Conservation (phyloP, 2,888 invertebrate genomes). For the Volucella bombylans region DNA sequence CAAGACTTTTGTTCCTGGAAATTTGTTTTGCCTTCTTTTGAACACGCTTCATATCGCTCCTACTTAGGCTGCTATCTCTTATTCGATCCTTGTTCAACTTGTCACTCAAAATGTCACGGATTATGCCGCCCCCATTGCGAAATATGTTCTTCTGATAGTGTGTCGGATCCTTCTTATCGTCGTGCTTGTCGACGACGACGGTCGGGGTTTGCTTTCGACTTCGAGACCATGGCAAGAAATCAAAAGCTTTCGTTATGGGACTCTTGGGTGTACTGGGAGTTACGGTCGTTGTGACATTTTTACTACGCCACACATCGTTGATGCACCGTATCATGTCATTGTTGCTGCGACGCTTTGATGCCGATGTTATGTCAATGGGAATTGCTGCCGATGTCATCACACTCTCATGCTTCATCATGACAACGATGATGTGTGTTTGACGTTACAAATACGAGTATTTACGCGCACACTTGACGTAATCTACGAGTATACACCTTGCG, state of each 20-base stretch:
- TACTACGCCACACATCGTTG: constrained; percentile 72
- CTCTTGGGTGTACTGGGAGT: constrained; percentile 76
- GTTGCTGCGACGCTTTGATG: constrained; percentile 59
- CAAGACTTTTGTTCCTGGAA: constrained; percentile 81
- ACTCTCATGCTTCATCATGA: constrained; percentile 72
- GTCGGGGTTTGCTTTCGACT: constrained; percentile 76
- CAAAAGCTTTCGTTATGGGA: constrained; percentile 81
- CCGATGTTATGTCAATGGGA: constrained; percentile 70
- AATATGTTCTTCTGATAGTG: constrained; percentile 80
- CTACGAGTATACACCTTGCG: constrained; percentile 35
- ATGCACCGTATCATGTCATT: constrained; percentile 74
- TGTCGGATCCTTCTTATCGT: constrained; percentile 75
- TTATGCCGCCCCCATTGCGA: constrained; percentile 80
- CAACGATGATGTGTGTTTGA: neutral
- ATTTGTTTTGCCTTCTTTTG: constrained; percentile 76
- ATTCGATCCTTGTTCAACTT: constrained; percentile 78
- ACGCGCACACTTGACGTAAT: constrained; percentile 39
- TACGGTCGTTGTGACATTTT: constrained; percentile 30
- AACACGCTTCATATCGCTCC: constrained; percentile 75
- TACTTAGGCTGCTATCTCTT: constrained; percentile 61
- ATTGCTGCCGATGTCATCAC: constrained; percentile 71
- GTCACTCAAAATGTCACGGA: constrained; percentile 80
- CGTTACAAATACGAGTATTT: constrained; percentile 36
- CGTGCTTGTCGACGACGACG: constrained; percentile 34
- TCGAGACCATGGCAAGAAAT: constrained; percentile 81